These are phyloP conservation scores for Pogona vitticeps DNA, from an alignment of 2,113 vertebrate genomes.

Conservation along the genomic window DNA sequence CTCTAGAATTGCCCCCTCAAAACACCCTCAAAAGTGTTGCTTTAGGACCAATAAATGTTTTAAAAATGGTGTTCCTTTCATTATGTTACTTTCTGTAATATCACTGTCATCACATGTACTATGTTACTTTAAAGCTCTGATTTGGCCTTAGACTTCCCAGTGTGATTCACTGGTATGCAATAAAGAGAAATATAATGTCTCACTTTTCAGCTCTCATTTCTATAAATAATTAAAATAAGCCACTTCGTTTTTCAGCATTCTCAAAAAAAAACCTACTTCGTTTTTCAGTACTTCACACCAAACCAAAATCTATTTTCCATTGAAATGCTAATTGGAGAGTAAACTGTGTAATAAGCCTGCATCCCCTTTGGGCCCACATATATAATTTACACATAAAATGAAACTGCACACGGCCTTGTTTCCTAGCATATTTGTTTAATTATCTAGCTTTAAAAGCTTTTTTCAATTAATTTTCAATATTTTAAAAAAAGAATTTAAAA, in stretches of 20 bases:
- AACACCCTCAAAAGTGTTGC: no score
- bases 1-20: background rate
- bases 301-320: slow-evolving; percentile 65
- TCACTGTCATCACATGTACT: background rate
- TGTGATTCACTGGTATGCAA: slow-evolving; percentile 11
- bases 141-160: slow-evolving; percentile 44
- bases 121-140: background rate
- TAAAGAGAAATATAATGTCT: slow-evolving; percentile 7
- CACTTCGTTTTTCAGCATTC: slow-evolving; percentile 17
- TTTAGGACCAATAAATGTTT: background rate
- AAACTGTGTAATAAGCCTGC: slow-evolving; percentile 72
- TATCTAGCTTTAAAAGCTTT: slow-evolving; percentile 75
- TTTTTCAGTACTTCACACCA: slow-evolving; percentile 60
- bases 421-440: slow-evolving; percentile 81
- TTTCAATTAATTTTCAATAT: slow-evolving; percentile 83
- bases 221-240: slow-evolving; percentile 14
- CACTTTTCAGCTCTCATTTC: slow-evolving; percentile 17
- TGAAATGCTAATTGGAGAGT: slow-evolving; percentile 77
- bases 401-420: slow-evolving; percentile 76
- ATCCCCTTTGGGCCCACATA: slow-evolving; percentile 76
- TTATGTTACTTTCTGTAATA: background rate
- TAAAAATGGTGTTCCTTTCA: background rate
- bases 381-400: slow-evolving; percentile 84
- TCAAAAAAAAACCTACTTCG: slow-evolving; percentile 13
- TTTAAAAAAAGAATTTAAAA: slow-evolving; percentile 77